Base-by-base conservation (phyloP, 1,140 invertebrate genomes). In the Marisa cornuarietis region DNA sequence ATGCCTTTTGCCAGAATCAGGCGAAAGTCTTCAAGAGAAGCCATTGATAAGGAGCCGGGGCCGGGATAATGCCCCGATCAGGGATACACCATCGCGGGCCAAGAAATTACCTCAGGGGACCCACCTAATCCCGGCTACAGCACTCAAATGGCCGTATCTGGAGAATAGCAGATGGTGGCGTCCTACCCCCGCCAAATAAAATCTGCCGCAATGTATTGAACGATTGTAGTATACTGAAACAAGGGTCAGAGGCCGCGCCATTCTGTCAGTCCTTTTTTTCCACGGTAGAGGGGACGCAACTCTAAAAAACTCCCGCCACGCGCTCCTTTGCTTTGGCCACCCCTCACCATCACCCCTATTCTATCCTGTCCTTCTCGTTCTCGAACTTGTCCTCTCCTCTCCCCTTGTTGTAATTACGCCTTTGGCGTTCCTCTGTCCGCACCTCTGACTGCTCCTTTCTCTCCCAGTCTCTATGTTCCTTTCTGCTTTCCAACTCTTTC, bases 61-160 rank as follows among this genome's bases (percentile, higher is more conserved):
- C n/a, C 42, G 71, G 80, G 76, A 79, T 81, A 81, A 81, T 81
- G 77, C 73, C 73, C 62, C 80, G 76, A 78, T 81, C 80, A 75
- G 63, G 26, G 76, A 78, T 78, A 78, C 71, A 73, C 71, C 42
- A 71, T 72, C 26, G 24, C 71, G 26, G 58, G 71, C 68, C 49
- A 62, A 62, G 80, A 81, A 61, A 78, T 81, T 75, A 78, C 72
- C 80, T 78, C 80, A 24, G 52, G 80, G 76, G 76, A 74, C 80
- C 58, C n/a, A 52, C 52, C 61, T 81, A 81, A 81, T 81, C 80
- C 31, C 26, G 52, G 71, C 68, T 62, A 78, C 72, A 81, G 62
- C 71, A 71, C 61, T 61, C 66, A 81, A 80, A 78, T 79, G 63
- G 80, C 62, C 69, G 72, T 65, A 81, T 81, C 69, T 51, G 80